Evolutionary conservation across 1,140 invertebrate species (phyloP).

Genomic region (Zaprionus taronus): DNA sequence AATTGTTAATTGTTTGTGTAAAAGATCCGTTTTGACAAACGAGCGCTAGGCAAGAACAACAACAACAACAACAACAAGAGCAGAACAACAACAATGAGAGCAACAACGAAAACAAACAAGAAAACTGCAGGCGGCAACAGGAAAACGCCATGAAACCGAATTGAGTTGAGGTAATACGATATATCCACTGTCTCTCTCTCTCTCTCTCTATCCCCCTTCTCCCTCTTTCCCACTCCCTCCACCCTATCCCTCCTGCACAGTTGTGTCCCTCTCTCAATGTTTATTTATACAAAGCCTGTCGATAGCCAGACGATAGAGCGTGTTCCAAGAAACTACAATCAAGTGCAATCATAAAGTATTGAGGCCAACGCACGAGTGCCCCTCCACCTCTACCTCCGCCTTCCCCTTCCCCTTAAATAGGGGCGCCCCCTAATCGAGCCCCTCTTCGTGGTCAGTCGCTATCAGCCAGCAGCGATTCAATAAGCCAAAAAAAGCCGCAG

Average conservation of each 20-base stretch:
- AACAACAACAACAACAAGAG: neutral
- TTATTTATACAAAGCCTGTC: neutral
- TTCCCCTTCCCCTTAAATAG: neutral
- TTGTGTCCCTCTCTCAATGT: neutral
- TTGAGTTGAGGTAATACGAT: conserved; percentile 20
- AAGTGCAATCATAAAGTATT: conserved; percentile 28
- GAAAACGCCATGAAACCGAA: conserved; percentile 9
- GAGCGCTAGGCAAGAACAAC: conserved; percentile 18
- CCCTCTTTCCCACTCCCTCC: too few relatives aligned
- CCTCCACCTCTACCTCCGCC: neutral
- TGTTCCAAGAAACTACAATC: conserved; percentile 36
- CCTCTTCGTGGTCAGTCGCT: conserved; percentile 3
- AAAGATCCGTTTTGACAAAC: conserved; percentile 62
- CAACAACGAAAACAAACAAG: conserved; percentile 43
- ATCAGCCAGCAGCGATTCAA: conserved; percentile 28
- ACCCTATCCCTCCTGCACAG: neutral
- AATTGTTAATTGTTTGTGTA: conserved; percentile 56
- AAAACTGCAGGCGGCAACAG: conserved; percentile 15
- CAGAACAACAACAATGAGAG: neutral
- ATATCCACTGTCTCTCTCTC: neutral
- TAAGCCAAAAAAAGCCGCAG: conserved; percentile 21
- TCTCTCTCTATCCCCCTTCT: neutral
- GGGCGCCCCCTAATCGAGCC: neutral
- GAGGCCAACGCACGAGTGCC: conserved; percentile 2
- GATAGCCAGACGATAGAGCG: neutral